These are phyloP conservation scores for Chrysocyon brachyurus DNA, from an alignment of 2,797 vertebrate species.

Conservation along the genomic window DNA sequence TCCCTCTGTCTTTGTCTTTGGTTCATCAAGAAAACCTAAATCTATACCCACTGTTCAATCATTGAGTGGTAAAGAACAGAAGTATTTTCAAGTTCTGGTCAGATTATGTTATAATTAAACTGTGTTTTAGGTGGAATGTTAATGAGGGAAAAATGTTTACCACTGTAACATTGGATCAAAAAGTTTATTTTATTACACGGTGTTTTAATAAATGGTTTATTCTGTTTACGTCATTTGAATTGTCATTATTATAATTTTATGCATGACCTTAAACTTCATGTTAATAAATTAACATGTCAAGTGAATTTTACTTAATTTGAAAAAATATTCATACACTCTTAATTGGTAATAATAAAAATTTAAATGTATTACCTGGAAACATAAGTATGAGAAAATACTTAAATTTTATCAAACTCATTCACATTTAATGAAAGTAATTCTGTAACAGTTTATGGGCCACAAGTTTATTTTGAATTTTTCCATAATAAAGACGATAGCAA, in stretches of 20 bases:
- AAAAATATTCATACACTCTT: neutral
- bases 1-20: neutral
- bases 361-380: constrained; percentile 39
- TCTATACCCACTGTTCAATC: neutral
- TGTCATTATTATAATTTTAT: constrained; percentile 57
- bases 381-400: constrained; percentile 32
- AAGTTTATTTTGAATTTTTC: constrained; percentile 47
- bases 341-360: constrained; percentile 51
- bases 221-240: constrained; percentile 66
- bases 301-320: constrained; percentile 54
- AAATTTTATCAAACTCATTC: constrained; percentile 5
- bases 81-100: constrained; percentile 53
- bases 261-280: constrained; percentile 32
- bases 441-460: neutral
- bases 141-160: constrained; percentile 61
- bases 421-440: neutral
- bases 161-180: constrained; percentile 19
- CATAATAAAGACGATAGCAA: neutral
- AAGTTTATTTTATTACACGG: constrained; percentile 49
- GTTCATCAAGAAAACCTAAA: neutral
- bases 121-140: constrained; percentile 54
- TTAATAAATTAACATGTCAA: constrained; percentile 60
- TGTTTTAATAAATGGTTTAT: constrained; percentile 77
- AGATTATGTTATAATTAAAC: constrained; percentile 31
- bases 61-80: neutral